phyloP scores from a whole-genome alignment of 2,797 vertebrate species.

The Linurgus olivaceus region DNA sequence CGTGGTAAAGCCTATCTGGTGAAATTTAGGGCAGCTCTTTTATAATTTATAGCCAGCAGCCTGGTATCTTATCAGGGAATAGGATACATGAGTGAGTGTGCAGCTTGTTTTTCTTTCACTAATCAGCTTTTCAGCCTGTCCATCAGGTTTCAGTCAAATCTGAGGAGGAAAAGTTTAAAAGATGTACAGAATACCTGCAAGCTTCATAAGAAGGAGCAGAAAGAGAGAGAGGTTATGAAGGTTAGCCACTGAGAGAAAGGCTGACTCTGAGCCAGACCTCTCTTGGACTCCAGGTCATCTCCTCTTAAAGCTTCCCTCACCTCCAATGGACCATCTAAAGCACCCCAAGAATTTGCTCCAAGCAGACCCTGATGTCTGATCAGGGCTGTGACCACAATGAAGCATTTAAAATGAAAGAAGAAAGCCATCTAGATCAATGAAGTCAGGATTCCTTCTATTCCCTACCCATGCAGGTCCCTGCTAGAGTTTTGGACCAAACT shows the following conservation, averaged over 20 bases:
- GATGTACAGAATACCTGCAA: background rate
- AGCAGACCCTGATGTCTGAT: background rate
- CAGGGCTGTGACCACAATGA: background rate
- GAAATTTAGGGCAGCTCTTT: background rate
- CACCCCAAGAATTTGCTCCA: background rate
- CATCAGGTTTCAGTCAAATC: background rate
- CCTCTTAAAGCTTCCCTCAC: background rate
- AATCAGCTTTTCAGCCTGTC: background rate
- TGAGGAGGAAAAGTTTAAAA: background rate
- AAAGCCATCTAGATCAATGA: background rate
- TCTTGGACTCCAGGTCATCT: background rate
- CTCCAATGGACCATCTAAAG: background rate
- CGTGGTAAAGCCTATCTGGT: background rate
- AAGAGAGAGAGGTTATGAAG: background rate
- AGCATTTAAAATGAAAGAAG: background rate
- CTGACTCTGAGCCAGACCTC: background rate
- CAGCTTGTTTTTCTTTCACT: background rate
- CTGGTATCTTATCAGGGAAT: background rate
- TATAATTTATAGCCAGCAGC: background rate
- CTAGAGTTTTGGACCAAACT: background rate
- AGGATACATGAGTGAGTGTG: accelerated
- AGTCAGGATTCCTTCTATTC: background rate
- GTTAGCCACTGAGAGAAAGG: background rate
- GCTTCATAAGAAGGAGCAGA: background rate
- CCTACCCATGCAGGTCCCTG: background rate